Evolutionary conservation across 2,888 invertebrate species (phyloP), one percentile per base, ranked within the genome.

Genomic region (Pristionchus maxplancki): DNA sequence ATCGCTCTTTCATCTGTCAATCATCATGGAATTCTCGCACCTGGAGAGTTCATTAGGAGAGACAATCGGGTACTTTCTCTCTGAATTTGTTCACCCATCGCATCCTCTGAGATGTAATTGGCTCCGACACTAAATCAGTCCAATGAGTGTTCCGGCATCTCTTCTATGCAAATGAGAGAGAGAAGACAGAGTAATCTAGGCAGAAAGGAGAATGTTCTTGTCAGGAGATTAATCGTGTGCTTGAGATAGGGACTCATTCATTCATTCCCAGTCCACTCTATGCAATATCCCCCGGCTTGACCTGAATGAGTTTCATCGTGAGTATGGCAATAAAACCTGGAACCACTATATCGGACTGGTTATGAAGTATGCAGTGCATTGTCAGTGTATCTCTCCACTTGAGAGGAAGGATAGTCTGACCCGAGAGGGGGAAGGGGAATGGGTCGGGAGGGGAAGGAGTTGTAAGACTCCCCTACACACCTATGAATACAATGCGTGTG

Each of bases 401-500:
- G 40, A 67, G 67, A 40, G n/a, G 40, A 78, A 44, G 48, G 40
- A 48, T 24, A 44, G 78, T 24, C 34, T 31, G 53, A 83, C 53
- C 31, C 34, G 82, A 34, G 34, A 83, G 17, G 20, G 81, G 44
- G 78, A 81, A 17, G 74, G 44, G 78, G 44, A 40, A 78, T 37
- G 48, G 81, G 50, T 17, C 6, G 82, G 53, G 53, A 34, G 31
- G 82, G 53, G 48, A 34, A 31, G 53, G 82, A 83, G 82, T 50
- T 50, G 53, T 50, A 83, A 44, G 82, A 44, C 44, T 28, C 37
- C 37, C 74, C n/a, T n/a, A n/a, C 78, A 44, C 78, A 40, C 44
- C 78, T 78, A 74, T 74, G 78, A 78, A 78, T 78, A 78, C 78
- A 78, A 78, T 78, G 78, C 37, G 37, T 71, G 37, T n/a, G 78